Evolutionary conservation across 2,888 invertebrate genomes (phyloP).

Genomic region (Tetrapedia diversipes): DNA sequence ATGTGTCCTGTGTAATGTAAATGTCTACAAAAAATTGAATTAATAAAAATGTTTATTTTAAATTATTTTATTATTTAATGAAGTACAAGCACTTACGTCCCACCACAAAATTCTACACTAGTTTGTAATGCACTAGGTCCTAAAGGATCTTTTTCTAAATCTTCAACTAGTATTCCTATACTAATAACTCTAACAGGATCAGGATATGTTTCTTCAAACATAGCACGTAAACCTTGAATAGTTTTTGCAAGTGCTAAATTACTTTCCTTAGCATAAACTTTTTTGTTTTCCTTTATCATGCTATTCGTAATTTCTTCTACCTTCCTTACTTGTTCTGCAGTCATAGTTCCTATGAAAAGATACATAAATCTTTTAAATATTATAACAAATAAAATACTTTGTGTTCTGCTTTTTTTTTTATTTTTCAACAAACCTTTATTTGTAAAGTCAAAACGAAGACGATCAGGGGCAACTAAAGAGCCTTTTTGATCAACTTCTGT

Average conservation of each 20-base stretch:
- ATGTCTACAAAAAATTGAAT: slow-evolving; percentile 85
- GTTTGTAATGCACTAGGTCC: slow-evolving; percentile 91
- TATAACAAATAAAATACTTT: background rate
- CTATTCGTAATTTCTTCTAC: slow-evolving; percentile 92
- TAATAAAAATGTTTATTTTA: background rate
- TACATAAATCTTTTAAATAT: background rate
- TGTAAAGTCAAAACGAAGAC: slow-evolving; percentile 98
- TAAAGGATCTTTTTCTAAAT: slow-evolving; percentile 93
- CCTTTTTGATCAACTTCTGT: slow-evolving; percentile 97
- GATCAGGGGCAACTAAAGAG: slow-evolving; percentile 98
- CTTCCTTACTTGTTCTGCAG: slow-evolving; percentile 92
- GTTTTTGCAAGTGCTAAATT: slow-evolving; percentile 93
- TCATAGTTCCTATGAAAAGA: slow-evolving; percentile 89
- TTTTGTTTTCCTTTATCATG: slow-evolving; percentile 89
- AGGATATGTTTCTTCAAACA: slow-evolving; percentile 99
- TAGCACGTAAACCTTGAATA: slow-evolving; percentile 96
- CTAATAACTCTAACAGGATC: slow-evolving; percentile 97
- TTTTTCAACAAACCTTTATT: slow-evolving; percentile 86
- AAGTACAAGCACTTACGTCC: slow-evolving; percentile 87
- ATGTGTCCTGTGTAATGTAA: slow-evolving; percentile 95
- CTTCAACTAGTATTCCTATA: slow-evolving; percentile 95
- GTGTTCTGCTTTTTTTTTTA: background rate
- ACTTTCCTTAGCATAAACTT: slow-evolving; percentile 95
- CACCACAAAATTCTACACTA: slow-evolving; percentile 99
- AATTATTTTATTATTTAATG: background rate